Conservation (phyloP, 2,888 invertebrate species). For the Hirtodrosophila histrioides region DNA sequence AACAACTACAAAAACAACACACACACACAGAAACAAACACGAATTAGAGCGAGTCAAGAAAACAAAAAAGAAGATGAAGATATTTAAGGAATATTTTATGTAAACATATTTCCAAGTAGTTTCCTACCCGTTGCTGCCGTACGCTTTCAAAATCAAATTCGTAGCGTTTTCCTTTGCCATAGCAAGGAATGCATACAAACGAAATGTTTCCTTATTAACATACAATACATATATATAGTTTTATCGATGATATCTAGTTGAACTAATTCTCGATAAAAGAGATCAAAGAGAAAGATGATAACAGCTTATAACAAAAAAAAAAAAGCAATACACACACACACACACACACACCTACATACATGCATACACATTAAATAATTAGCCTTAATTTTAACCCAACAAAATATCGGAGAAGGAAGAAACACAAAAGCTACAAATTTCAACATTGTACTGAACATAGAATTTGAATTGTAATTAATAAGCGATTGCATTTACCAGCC, state of each 20-base stretch:
- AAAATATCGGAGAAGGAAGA: slow-evolving; percentile 12
- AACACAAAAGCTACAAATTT: slow-evolving; percentile 11
- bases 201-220: slow-evolving; percentile 57
- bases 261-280: slow-evolving; percentile 62
- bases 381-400: slow-evolving; percentile 26
- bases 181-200: slow-evolving; percentile 3
- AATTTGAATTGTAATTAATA: slow-evolving; percentile 51
- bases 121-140: slow-evolving; percentile 31
- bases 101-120: slow-evolving; percentile 1
- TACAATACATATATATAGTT: slow-evolving; percentile 17
- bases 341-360: slow-evolving; percentile 11
- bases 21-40: slow-evolving; percentile 19
- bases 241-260: slow-evolving; percentile 55
- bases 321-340: slow-evolving; percentile 18
- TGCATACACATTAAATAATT: slow-evolving; percentile 7
- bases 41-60: slow-evolving; percentile 35
- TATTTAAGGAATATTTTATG: slow-evolving; percentile 6
- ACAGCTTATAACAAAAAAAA: slow-evolving; percentile 8
- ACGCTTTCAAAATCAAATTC: background rate
- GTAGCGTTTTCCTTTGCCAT: too few species aligned
- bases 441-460: slow-evolving; percentile 51
- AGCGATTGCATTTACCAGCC: slow-evolving; percentile 60
- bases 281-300: slow-evolving; percentile 21
- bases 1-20: background rate
- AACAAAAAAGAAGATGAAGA: too few species aligned